Conservation (phyloP, 2,113 vertebrate genomes). For the Prionailurus bengalensis region DNA sequence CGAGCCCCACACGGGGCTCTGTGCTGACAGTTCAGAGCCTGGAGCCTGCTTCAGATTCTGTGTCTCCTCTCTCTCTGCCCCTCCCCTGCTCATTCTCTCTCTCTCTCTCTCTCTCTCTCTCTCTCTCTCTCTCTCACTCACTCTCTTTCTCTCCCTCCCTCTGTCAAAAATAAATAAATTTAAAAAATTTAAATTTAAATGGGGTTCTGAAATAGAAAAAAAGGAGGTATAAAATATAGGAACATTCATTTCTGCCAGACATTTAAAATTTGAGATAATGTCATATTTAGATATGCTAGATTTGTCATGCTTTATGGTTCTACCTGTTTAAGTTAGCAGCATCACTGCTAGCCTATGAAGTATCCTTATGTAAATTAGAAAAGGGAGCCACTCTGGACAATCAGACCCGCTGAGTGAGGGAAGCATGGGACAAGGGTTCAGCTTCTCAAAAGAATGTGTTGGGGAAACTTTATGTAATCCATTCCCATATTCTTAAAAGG, state of each 20-base stretch:
- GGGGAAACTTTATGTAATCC: background rate
- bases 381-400: background rate
- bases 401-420: background rate
- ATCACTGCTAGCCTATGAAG: background rate
- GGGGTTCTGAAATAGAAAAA: background rate
- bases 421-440: fast-evolving
- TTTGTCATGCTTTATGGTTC: background rate
- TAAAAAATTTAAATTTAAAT: too few species aligned
- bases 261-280: background rate
- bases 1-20: too few species aligned
- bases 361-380: background rate
- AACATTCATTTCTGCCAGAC: background rate
- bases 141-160: too few species aligned
- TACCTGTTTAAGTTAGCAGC: background rate
- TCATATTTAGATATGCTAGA: background rate
- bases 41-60: too few species aligned
- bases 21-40: too few species aligned
- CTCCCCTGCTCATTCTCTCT: too few species aligned
- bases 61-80: too few species aligned
- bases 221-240: background rate
- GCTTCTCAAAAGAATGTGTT: background rate
- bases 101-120: too few species aligned
- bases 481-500: background rate
- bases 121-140: too few species aligned
- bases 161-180: too few species aligned